phyloP scores from a whole-genome alignment of 1,140 invertebrate genomes.

The Spodoptera litura region DNA sequence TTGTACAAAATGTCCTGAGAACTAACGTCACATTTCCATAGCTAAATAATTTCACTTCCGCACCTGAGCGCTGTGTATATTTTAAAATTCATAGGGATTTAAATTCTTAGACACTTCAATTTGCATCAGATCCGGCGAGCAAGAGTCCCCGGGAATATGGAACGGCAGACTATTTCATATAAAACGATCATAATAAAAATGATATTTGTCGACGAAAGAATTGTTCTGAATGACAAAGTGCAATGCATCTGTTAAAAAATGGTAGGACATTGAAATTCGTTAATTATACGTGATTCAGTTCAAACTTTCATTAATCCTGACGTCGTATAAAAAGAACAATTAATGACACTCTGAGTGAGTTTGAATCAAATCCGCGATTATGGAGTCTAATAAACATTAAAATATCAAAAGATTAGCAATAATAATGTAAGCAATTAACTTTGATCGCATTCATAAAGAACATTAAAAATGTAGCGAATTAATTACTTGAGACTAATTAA shows the following conservation, averaged over 20 bases:
- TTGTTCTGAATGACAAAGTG: neutral
- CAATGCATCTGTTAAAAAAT: neutral
- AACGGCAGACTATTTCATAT: slow-evolving; percentile 20
- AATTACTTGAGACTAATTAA: neutral
- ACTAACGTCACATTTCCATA: slow-evolving; percentile 21
- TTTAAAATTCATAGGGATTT: slow-evolving; percentile 52
- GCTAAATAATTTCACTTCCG: slow-evolving; percentile 32
- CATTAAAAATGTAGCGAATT: neutral
- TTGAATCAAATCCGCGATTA: too few relatives aligned
- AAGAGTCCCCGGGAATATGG: slow-evolving; percentile 33
- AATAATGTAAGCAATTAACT: too few relatives aligned
- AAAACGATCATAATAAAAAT: slow-evolving; percentile 38
- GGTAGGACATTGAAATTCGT: too few relatives aligned
- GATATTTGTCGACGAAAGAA: neutral
- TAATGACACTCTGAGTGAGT: too few relatives aligned
- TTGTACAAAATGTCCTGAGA: neutral
- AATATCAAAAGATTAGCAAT: too few relatives aligned
- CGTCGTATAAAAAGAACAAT: too few relatives aligned
- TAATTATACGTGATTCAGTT: too few relatives aligned
- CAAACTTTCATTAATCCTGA: too few relatives aligned
- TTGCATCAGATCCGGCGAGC: slow-evolving; percentile 47
- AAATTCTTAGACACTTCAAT: slow-evolving; percentile 51
- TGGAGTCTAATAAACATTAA: too few relatives aligned
- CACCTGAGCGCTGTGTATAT: slow-evolving; percentile 18
- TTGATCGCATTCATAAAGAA: too few relatives aligned